A percentile compares a stretch with the other conserved stretches of the same genome.
phyloP scores from a whole-genome alignment of 2,888 invertebrate species.

The Siphlonurus alternatus region DNA sequence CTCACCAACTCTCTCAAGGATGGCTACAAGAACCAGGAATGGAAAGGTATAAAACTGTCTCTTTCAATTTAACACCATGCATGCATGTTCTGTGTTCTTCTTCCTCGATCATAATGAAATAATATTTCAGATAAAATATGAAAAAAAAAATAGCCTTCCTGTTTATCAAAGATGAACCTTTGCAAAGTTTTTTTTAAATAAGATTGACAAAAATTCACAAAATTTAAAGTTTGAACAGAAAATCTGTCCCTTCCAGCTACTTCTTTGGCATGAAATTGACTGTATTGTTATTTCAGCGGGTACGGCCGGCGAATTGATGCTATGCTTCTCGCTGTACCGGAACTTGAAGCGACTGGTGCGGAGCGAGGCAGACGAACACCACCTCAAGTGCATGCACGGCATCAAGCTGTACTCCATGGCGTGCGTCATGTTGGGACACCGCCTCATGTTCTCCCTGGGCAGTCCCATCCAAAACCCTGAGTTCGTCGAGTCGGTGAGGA shows the following conservation, averaged over 20 bases:
- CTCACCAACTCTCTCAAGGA: neutral
- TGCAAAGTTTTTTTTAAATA: too few species aligned
- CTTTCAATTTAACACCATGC: too few species aligned
- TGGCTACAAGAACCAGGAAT: neutral
- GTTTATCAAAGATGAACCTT: too few species aligned
- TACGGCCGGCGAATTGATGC: constrained; percentile 15
- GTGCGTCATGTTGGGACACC: constrained; percentile 47
- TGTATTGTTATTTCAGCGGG: too few species aligned
- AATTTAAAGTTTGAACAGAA: too few species aligned
- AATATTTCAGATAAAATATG: too few species aligned
- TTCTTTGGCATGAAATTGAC: too few species aligned
- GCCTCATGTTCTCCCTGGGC: constrained; percentile 43
- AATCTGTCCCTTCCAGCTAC: too few species aligned
- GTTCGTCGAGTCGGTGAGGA: constrained; percentile 39
- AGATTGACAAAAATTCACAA: too few species aligned
- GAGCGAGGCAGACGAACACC: constrained; percentile 37
- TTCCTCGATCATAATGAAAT: too few species aligned
- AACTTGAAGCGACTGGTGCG: constrained; percentile 40
- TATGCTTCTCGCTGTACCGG: constrained; percentile 40
- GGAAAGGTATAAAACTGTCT: neutral
- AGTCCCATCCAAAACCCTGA: constrained; percentile 48
- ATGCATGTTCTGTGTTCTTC: too few species aligned
- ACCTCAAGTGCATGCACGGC: constrained; percentile 41
- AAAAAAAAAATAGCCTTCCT: too few species aligned
- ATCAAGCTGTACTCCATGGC: constrained; percentile 51